Evolutionary conservation across 2,797 vertebrate species (phyloP).

Genomic region (Rhabdomys pumilio): DNA sequence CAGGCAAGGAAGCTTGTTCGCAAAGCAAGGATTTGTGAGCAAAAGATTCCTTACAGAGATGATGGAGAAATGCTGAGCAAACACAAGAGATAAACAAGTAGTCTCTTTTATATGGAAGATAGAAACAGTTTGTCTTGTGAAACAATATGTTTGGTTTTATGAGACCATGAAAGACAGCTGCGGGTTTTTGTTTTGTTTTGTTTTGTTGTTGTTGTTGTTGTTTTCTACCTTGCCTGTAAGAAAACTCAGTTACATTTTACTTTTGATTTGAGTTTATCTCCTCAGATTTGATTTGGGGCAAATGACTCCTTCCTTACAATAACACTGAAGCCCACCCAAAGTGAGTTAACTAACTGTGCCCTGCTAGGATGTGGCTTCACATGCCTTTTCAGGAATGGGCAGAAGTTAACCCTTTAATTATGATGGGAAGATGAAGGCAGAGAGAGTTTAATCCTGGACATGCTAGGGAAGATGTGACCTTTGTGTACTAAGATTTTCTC

Average conservation of each 20-base stretch:
- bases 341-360: neutral
- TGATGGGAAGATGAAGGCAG: neutral
- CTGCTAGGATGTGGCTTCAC: neutral
- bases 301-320: neutral
- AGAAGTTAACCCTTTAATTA: neutral
- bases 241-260: slow-evolving; percentile 15
- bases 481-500: neutral
- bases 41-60: fast-evolving
- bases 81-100: neutral
- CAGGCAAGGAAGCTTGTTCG: neutral
- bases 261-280: neutral
- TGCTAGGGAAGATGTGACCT: neutral
- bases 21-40: neutral
- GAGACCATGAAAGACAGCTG: neutral
- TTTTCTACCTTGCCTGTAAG: neutral
- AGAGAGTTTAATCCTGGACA: neutral
- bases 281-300: neutral
- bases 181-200: neutral
- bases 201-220: neutral
- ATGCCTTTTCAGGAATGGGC: neutral
- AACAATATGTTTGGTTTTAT: neutral
- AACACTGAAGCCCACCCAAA: slow-evolving; percentile 27
- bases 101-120: neutral
- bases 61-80: neutral
- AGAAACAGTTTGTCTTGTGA: neutral